Evolutionary conservation across 2,888 invertebrate species (phyloP).

Genomic region (Laspeyria flexula): DNA sequence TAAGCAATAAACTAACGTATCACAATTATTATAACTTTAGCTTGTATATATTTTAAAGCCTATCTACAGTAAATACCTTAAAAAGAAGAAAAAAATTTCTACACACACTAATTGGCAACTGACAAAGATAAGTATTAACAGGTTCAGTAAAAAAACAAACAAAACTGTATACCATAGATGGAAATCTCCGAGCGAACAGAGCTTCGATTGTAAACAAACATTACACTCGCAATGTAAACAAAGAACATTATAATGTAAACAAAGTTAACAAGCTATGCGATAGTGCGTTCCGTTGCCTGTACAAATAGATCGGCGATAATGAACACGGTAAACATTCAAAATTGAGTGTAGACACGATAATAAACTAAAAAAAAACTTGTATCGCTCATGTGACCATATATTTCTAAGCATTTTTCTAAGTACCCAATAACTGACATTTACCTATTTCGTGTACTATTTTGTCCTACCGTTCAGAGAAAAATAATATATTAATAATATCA

Average conservation of each 20-base stretch:
- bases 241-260: constrained; percentile 40
- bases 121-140: constrained; percentile 24
- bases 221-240: constrained; percentile 40
- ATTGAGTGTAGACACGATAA: constrained; percentile 48
- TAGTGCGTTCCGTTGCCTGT: constrained; percentile 49
- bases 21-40: too few relatives aligned
- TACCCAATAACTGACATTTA: too few relatives aligned
- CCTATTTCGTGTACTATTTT: too few relatives aligned
- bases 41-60: too few relatives aligned
- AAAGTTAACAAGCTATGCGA: constrained; percentile 44
- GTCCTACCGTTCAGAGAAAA: too few relatives aligned
- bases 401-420: background rate
- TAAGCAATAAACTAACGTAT: too few relatives aligned
- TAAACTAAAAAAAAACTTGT: constrained; percentile 19
- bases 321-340: constrained; percentile 52
- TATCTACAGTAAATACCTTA: background rate
- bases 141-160: constrained; percentile 20
- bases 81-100: constrained; percentile 7
- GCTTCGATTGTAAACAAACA: constrained; percentile 51
- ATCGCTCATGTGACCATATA: background rate
- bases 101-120: constrained; percentile 37
- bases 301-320: constrained; percentile 63
- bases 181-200: constrained; percentile 42
- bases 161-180: constrained; percentile 33
- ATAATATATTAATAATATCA: too few relatives aligned